Conservation (phyloP, 2,113 vertebrate genomes). For the Isichthys henryi region DNA sequence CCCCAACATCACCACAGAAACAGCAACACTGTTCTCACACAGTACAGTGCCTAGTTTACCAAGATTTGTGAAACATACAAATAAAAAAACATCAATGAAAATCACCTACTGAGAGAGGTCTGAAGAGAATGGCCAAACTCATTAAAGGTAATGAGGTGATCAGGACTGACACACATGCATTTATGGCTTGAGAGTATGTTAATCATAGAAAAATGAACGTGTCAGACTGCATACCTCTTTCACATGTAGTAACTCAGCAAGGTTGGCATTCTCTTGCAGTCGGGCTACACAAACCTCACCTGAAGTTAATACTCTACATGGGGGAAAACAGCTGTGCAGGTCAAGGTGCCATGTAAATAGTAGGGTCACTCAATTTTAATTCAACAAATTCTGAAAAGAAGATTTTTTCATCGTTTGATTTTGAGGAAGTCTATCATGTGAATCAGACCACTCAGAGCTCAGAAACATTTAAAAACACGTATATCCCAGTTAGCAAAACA, state of each 20-base stretch:
- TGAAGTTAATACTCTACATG: conserved; percentile 35
- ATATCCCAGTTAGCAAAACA: background rate
- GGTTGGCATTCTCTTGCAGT: conserved; percentile 56
- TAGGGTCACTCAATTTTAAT: background rate
- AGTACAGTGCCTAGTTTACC: background rate
- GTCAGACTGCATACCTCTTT: conserved; percentile 55
- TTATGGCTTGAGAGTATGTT: background rate
- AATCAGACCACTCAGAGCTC: background rate
- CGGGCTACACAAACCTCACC: conserved; percentile 48
- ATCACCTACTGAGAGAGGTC: background rate
- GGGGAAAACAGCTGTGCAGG: conserved; percentile 17
- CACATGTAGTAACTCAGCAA: conserved; percentile 60
- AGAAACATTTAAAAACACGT: background rate
- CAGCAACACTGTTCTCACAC: background rate
- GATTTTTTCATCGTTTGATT: background rate
- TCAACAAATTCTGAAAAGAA: background rate
- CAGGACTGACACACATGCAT: background rate
- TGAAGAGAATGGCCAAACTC: background rate
- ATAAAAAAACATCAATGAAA: background rate
- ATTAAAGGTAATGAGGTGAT: background rate
- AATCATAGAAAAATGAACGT: background rate
- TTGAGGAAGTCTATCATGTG: background rate
- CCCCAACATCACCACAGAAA: background rate
- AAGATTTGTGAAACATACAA: background rate
- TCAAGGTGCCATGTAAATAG: background rate